Evolutionary conservation across 2,797 vertebrate genomes (phyloP).

Genomic region (Helicolenus hilgendorfi): DNA sequence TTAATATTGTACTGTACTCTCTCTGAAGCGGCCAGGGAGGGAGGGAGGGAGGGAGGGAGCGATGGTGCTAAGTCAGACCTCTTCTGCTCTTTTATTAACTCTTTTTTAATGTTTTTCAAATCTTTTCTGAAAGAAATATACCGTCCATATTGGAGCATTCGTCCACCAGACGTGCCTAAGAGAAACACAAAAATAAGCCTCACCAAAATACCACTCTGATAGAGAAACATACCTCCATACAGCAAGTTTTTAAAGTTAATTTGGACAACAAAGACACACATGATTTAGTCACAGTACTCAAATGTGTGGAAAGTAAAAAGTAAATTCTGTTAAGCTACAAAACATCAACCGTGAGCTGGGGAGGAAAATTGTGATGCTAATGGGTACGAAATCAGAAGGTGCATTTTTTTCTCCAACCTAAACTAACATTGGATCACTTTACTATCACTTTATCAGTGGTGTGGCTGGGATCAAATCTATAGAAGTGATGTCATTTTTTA

Average conservation of each 20-base stretch:
- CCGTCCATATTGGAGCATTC: not conserved
- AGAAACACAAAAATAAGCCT: not conserved
- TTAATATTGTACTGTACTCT: conserved; percentile 36
- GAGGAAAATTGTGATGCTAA: too few relatives aligned
- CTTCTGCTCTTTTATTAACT: not conserved
- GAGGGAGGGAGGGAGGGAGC: not conserved
- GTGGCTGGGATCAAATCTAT: too few relatives aligned
- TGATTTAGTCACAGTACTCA: too few relatives aligned
- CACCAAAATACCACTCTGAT: not conserved
- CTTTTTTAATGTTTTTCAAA: too few relatives aligned
- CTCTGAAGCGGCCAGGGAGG: conserved; percentile 1
- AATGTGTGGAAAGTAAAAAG: too few relatives aligned
- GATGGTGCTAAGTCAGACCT: not conserved
- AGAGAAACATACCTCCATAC: not conserved
- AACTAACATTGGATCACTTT: too few relatives aligned
- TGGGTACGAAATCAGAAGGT: too few relatives aligned
- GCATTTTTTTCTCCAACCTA: too few relatives aligned
- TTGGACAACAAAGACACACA: not conserved
- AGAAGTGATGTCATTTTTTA: not conserved
- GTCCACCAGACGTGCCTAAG: not conserved
- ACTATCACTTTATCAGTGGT: too few relatives aligned
- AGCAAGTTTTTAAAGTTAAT: not conserved
- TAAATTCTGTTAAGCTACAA: not conserved
- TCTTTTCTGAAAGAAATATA: not conserved
- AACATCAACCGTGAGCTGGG: not conserved